Evolutionary conservation across 2,888 invertebrate species (phyloP), one percentile per base, ranked within the genome.

Genomic region (Synergus gifuensis): DNA sequence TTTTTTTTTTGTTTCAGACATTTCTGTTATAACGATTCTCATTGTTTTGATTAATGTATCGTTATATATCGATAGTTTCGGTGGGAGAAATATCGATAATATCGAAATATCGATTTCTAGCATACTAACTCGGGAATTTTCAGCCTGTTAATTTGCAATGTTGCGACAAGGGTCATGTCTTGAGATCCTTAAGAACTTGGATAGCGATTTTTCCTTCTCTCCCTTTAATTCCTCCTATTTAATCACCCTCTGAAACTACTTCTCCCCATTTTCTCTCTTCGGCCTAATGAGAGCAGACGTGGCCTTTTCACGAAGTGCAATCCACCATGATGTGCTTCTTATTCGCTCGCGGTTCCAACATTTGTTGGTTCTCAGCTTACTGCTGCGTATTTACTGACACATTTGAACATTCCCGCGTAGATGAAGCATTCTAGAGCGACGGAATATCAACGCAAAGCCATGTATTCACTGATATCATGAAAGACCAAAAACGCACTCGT

Each of bases 351-450:
- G 86, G 86, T 84, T 83, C 83, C 88, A 87, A 90, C 90, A 89
- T 89, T 90, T 89, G 89, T 88, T 87, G 89, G 88, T 89, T 89
- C 89, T 88, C 89, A 88, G 88, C 89, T 90, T 90, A 89, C 87
- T 86, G 87, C 86, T 86, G 86, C 86, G 85, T 86, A 85, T 85
- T 82, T 83, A 83, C 81, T 81, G 79, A 69, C 69, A 69, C 49
- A 69, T 69, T 69, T 49, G 79, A 78, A 82, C 81, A 79, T 78
- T 83, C 76, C 58, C 69, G 42, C 22, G 66, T 67, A 67, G 22
- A 44, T 67, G 67, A 67, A 44, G 67, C 84, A 85, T 85, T 86
- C 81, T 81, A 79, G 80, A 83, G 86, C 84, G 85, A 85, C 85
- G 84, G 83, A 84, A 86, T 85, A 85, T 85, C 80, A 87, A 85